Percentiles rank a stretch among this genome's conserved stretches.
Conservation (phyloP, 2,113 vertebrate genomes). For the Pollimyrus isidori region DNA sequence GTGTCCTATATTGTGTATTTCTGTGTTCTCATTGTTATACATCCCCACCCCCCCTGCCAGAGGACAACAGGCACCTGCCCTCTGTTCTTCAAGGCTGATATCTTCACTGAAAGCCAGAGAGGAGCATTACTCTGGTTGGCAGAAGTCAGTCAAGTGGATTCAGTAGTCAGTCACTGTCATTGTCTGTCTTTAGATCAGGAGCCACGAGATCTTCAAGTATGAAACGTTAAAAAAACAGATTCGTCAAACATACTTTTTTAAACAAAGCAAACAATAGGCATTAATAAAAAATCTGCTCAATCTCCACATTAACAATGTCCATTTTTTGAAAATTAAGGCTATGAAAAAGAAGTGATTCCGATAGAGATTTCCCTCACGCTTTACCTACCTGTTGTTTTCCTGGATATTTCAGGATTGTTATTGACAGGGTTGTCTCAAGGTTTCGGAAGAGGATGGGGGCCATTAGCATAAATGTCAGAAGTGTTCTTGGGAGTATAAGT, state of each 20-base stretch:
- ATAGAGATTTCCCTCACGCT: not conserved
- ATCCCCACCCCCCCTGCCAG: not conserved
- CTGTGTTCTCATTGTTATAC: not conserved
- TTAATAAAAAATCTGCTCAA: not conserved
- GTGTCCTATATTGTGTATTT: not conserved
- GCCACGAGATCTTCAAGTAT: not conserved
- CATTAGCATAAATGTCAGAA: not conserved
- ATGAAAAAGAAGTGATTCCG: not conserved
- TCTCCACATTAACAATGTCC: not conserved
- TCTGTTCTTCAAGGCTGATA: not conserved
- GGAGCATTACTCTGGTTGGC: not conserved
- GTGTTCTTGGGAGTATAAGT: not conserved
- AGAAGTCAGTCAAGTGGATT: not conserved
- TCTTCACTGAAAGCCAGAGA: not conserved
- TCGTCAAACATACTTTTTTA: not conserved
- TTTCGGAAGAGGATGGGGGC: not conserved
- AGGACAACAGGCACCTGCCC: not conserved
- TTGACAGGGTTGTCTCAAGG: not conserved
- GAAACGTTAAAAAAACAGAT: not conserved
- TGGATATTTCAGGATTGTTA: not conserved
- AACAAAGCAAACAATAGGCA: not conserved
- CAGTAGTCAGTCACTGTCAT: not conserved
- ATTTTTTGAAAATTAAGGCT: not conserved
- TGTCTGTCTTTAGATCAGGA: not conserved
- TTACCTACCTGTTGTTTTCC: not conserved